These are phyloP conservation scores for Meiosimyza decipiens DNA, from an alignment of 2,888 invertebrate genomes.

Conservation along the genomic window DNA sequence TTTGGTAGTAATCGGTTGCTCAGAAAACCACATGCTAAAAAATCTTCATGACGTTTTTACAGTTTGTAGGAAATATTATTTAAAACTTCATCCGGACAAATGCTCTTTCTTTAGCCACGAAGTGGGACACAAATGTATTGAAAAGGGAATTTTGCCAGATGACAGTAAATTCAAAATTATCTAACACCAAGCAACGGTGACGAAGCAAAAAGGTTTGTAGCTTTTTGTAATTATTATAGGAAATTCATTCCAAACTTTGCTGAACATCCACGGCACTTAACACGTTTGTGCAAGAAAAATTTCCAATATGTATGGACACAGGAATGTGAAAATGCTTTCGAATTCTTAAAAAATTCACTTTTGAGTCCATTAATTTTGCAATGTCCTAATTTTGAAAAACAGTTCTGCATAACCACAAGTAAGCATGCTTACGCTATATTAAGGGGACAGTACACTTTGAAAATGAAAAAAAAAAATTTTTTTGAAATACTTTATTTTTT, in stretches of 20 bases:
- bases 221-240: conserved; percentile 39
- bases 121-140: conserved; percentile 39
- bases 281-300: conserved; percentile 32
- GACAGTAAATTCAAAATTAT: conserved; percentile 29
- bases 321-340: conserved; percentile 37
- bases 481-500: too few species aligned
- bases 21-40: conserved; percentile 34
- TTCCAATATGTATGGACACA: conserved; percentile 35
- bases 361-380: conserved; percentile 31
- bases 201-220: conserved; percentile 30
- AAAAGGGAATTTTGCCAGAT: conserved; percentile 3
- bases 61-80: conserved; percentile 20
- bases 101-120: conserved; percentile 42
- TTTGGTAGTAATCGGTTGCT: conserved; percentile 44
- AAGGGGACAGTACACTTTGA: too few species aligned
- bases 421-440: conserved; percentile 42
- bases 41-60: conserved; percentile 18
- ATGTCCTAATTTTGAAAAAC: conserved; percentile 40
- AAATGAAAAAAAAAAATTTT: neutral
- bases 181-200: conserved; percentile 16
- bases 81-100: conserved; percentile 43
- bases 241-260: too few species aligned
- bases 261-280: conserved; percentile 29
- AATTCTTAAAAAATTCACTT: conserved; percentile 32
- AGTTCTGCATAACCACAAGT: conserved; percentile 41